Percentiles rank a stretch among this genome's conserved stretches.
phyloP scores from a whole-genome alignment of 64 coral and sea anemone species.

The Montipora capricornis region DNA sequence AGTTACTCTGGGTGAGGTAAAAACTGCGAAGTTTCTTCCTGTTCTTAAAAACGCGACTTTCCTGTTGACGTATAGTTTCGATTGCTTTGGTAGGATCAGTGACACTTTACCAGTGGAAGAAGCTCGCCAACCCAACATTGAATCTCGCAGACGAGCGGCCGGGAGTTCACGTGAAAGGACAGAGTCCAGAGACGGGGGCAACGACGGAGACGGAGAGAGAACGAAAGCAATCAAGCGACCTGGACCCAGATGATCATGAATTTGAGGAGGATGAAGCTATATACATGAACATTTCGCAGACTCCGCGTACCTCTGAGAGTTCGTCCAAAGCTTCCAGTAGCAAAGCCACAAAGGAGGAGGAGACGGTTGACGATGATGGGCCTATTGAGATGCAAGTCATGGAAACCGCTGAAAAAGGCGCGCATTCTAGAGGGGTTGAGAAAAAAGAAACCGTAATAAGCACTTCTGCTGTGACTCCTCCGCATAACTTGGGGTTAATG shows the following conservation, averaged over 20 bases:
- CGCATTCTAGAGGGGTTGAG: background rate
- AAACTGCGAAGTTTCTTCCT: no score
- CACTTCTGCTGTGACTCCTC: background rate
- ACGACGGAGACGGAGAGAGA: slow-evolving; percentile 1
- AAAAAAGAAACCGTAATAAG: background rate
- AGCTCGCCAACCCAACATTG: slow-evolving; percentile 85
- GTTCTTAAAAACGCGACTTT: no score
- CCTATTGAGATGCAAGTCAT: slow-evolving; percentile 58
- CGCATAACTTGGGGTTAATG: slow-evolving; percentile 28
- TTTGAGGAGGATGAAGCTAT: slow-evolving; percentile 72
- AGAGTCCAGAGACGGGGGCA: slow-evolving; percentile 3
- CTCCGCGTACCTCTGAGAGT: slow-evolving; percentile 24
- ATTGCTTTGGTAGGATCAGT: slow-evolving; percentile 65
- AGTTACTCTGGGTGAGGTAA: no score
- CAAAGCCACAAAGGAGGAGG: slow-evolving; percentile 14
- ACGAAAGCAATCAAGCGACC: slow-evolving; percentile 21
- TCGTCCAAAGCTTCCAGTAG: background rate
- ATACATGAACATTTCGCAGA: slow-evolving; percentile 34
- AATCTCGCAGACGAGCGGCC: slow-evolving; percentile 74
- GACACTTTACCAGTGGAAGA: slow-evolving; percentile 90
- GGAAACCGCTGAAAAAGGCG: background rate
- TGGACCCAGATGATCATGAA: slow-evolving; percentile 27
- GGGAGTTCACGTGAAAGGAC: slow-evolving; percentile 87
- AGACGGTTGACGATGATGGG: slow-evolving; percentile 10
- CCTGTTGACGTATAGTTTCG: background rate